Evolutionary conservation across 2,113 vertebrate species (phyloP), one percentile per base, ranked within the genome.

Genomic region (Hemiprocne comata): DNA sequence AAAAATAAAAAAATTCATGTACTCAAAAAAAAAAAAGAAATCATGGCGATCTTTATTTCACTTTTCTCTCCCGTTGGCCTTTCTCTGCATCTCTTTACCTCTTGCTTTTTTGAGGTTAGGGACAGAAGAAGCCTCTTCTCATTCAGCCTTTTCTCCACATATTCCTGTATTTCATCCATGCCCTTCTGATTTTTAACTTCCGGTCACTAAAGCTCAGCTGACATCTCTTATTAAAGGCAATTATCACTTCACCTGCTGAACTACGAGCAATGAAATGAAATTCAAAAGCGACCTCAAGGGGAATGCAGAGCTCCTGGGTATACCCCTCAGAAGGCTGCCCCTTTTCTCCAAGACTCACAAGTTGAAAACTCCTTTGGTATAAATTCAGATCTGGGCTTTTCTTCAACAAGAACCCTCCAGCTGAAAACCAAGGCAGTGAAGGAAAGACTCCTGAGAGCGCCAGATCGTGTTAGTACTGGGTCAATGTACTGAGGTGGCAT

Each of bases 41-140:
- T 20, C 69, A 53, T 1, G 26, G 36, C 83, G 10, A 82, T 77
- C 55, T 94, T 3, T 85, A 76, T 84, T 87, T 85, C 1, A 2
- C 88, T 93, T 94, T 91, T 82, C 65, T 90, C 28, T 71, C n/a
- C 73, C 57, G 67, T 89, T 75, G 87, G 93, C 74, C 82, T 88
- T 91, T 90, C 91, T 79, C 87, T 42, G 53, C 33, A 75, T 71
- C 36, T 13, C 58, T 93, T 80, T 81, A 55, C 76, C 25, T 78
- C 62, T 34, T n/a, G 17, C 5, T 82, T 85, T 21, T 85, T 77
- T 67, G 84, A 94, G 73, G 66, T 57, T 87, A 81, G 54, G 31
- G 87, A 54, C 61, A 87, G 88, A 67, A 88, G 60, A 87, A 88
- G 34, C 44, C 44, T 65, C 61, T 71, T 64, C 3, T 0, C 44